Base-by-base conservation (phyloP, 2,113 vertebrate species). In the Hyperoodon ampullatus region DNA sequence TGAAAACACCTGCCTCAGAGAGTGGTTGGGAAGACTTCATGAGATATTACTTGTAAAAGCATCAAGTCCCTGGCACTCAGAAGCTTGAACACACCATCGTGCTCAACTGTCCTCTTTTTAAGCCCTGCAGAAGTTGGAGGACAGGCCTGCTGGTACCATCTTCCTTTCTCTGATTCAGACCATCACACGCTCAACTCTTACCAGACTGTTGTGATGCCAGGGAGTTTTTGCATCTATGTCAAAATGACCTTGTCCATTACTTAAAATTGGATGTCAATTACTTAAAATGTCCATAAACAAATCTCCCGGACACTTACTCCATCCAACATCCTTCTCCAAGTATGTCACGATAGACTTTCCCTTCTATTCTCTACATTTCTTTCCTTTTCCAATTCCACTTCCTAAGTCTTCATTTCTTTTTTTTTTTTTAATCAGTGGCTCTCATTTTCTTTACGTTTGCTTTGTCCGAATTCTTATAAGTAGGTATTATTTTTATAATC, bases 61-160 rank as follows among this genome's bases (percentile, higher is more conserved):
- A 2, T 1, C 2, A 4, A 12, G 42, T 5, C 4, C 71, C 35
- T 5, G 60, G 30, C 10, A 6, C 10, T 13, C 61, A 18, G 61
- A 35, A 13, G 30, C 33, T 30, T 10, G 8, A 39, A 82, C 24
- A 24, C 11, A 13, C 60, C n/a, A 42, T 19, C 21, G 0, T 5
- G 44, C 28, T n/a, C 26, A 14, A 3, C 7, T 8, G 63, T n/a
- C 68, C 47, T 26, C 50, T 18, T 26, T 3, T 0, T 0, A 26
- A 60, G 44, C 6, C 65, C 33, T 39, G n/a, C 6, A 5, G 35
- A 42, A 18, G 10, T 0, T 1, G 28, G 44, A 12, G 33, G 55
- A 24, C 21, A 19, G 53, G 24, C 4, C 42, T 0, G 0, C 50
- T 3, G 4, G 0, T 0, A 8, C 6, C 2, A 2, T 21, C 53